Conservation (phyloP, 2,888 invertebrate species). For the Atethmia centrago region DNA sequence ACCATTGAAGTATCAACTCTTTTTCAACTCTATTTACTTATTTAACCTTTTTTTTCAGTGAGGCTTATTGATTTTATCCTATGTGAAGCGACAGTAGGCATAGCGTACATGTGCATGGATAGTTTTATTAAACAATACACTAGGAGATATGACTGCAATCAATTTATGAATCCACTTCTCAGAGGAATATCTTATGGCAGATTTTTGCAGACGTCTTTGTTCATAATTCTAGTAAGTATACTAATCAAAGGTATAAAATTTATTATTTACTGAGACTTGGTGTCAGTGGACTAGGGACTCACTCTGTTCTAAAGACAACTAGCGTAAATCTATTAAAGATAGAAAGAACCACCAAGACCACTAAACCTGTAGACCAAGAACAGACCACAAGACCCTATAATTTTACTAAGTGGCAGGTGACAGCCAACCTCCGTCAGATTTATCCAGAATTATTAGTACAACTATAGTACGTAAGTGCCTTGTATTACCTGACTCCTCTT, state of each 20-base stretch:
- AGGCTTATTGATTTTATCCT: constrained; percentile 76
- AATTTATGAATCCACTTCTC: constrained; percentile 78
- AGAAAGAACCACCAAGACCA: not conserved
- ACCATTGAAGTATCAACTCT: not conserved
- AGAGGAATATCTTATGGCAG: constrained; percentile 78
- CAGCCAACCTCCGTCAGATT: not conserved
- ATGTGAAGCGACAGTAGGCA: constrained; percentile 74
- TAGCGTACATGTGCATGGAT: constrained; percentile 84
- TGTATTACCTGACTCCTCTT: not conserved
- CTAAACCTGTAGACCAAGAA: not conserved
- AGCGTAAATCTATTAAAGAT: not conserved
- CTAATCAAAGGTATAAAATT: not conserved
- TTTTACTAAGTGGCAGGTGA: not conserved
- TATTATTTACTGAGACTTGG: not conserved
- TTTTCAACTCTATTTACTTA: not conserved
- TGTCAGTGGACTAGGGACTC: not conserved
- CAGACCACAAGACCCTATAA: not conserved
- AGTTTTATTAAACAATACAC: constrained; percentile 83
- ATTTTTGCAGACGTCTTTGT: constrained; percentile 77
- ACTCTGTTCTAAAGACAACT: not conserved
- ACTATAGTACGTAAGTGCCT: not conserved
- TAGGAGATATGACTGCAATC: constrained; percentile 74
- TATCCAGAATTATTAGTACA: not conserved
- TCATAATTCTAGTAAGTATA: constrained; percentile 77
- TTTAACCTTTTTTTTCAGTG: constrained; percentile 69